Evolutionary conservation across 2,113 vertebrate species (phyloP).

Genomic region (Passer domesticus): DNA sequence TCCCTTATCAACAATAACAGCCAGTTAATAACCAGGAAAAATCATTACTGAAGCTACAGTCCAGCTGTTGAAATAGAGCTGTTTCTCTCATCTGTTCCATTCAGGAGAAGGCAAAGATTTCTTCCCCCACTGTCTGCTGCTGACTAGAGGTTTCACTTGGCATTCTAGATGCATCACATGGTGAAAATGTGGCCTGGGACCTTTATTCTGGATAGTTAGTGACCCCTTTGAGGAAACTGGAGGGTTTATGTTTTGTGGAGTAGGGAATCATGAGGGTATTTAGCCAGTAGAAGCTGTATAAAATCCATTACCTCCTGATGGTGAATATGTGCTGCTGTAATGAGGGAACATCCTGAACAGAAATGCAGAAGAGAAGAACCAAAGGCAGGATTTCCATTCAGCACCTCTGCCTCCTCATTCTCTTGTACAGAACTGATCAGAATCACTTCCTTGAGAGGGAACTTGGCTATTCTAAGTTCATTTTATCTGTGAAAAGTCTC

Average conservation of each 20-base stretch:
- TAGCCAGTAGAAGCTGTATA: accelerated
- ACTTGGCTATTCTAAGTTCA: background rate
- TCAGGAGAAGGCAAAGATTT: background rate
- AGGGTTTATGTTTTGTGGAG: background rate
- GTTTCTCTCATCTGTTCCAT: background rate
- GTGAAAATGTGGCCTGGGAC: background rate
- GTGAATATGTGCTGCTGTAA: background rate
- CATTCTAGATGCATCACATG: background rate
- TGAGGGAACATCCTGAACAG: background rate
- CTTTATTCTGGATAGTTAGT: background rate
- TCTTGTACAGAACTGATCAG: background rate
- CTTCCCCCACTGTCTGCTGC: background rate
- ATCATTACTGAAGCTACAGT: background rate
- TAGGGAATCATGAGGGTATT: background rate
- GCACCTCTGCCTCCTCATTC: background rate
- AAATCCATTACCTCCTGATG: background rate
- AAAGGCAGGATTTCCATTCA: background rate
- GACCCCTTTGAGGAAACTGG: background rate
- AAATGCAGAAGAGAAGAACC: background rate
- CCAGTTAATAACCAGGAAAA: background rate
- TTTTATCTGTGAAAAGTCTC: background rate
- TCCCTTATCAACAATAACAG: background rate
- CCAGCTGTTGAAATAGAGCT: background rate
- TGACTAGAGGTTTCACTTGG: background rate
- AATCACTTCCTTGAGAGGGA: background rate